phyloP scores from a whole-genome alignment of 2,113 vertebrate species.

The human (Homo sapiens) region GRCh38 chr6:71997501-71998000 shows the following conservation, averaged over 20 bases:
- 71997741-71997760: not conserved
- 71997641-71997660: not conserved
- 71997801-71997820: not conserved
- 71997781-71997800: not conserved
- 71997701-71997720: not conserved
- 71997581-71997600: conserved; percentile 51
- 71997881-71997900: not conserved
- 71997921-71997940: not conserved
- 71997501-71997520: conserved; percentile 41
- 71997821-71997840: not conserved
- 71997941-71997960: not conserved
- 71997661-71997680: not conserved
- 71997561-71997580: conserved; percentile 56
- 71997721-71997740: not conserved
- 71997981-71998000: not conserved
- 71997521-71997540: conserved; percentile 40
- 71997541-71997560: conserved; percentile 59
- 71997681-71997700: not conserved
- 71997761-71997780: not conserved
- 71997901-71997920: not conserved
- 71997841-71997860: not conserved
- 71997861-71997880: not conserved
- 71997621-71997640: conserved; percentile 45
- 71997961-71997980: not conserved
- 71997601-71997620: conserved; percentile 71